These are phyloP conservation scores for Rallus limicola DNA, from an alignment of 2,113 vertebrate genomes.

Conservation along the genomic window DNA sequence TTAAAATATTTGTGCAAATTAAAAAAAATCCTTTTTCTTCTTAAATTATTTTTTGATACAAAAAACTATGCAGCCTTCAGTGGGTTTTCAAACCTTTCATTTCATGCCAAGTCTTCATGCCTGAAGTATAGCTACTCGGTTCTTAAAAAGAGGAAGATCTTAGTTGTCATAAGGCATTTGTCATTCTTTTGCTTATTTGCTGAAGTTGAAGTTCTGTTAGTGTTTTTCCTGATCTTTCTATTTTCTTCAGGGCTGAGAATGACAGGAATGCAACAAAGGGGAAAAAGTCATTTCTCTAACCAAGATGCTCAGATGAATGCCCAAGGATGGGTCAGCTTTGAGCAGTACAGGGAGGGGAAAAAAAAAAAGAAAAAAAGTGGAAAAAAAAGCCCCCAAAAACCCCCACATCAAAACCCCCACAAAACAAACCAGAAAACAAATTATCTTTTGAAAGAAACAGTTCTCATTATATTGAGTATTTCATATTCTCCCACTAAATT, in stretches of 20 bases:
- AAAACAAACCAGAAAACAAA: not conserved
- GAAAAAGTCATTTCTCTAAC: not conserved
- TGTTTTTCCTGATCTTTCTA: not conserved
- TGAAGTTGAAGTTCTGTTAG: conserved; percentile 34
- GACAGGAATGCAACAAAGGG: conserved; percentile 17
- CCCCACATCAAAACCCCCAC: too few relatives aligned
- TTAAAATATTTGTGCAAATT: not conserved
- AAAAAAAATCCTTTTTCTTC: accelerated
- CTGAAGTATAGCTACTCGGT: not conserved
- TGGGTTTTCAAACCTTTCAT: not conserved
- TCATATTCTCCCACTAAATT: not conserved
- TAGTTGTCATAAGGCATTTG: conserved; percentile 52
- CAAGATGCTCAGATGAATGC: conserved; percentile 28
- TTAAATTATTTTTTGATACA: not conserved
- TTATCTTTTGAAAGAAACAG: not conserved
- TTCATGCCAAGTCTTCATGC: conserved; percentile 15
- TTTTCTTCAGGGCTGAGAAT: conserved; percentile 49
- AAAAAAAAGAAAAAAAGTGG: too few relatives aligned
- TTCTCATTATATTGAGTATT: not conserved
- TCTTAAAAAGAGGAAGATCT: conserved; percentile 26
- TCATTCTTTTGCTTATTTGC: conserved; percentile 45
- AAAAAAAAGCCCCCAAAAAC: not conserved
- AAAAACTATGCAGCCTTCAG: not conserved
- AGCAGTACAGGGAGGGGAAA: not conserved
- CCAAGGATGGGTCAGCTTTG: conserved; percentile 19